Evolutionary conservation across 2,888 invertebrate species (phyloP).

Genomic region (Koerneria pararmatus): DNA sequence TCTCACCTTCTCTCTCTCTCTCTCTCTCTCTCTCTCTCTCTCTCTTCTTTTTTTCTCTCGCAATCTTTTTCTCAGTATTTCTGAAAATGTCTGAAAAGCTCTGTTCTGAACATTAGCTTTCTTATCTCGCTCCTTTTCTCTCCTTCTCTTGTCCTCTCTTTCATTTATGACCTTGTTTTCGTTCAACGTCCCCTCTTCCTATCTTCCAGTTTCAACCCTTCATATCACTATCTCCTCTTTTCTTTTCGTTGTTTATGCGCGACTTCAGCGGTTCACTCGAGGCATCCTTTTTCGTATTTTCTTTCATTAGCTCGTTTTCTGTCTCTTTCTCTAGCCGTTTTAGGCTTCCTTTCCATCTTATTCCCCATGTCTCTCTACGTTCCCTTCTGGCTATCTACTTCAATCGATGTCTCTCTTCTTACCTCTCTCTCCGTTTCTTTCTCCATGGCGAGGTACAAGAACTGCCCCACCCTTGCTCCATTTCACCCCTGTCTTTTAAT

Average conservation of each 20-base stretch:
- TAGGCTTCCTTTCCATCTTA: not conserved
- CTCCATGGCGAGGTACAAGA: no score
- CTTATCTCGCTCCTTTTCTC: not conserved
- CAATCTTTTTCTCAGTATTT: no score
- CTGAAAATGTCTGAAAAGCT: no score
- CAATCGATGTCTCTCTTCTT: not conserved
- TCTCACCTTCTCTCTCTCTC: constrained; percentile 1
- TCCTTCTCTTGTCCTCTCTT: not conserved
- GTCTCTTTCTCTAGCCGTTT: not conserved
- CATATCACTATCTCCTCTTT: constrained; percentile 1
- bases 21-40: constrained; percentile 3
- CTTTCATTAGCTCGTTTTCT: not conserved
- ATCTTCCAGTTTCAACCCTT: not conserved
- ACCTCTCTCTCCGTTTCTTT: not conserved
- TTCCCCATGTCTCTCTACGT: not conserved
- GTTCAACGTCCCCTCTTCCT: not conserved
- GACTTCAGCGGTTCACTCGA: not conserved
- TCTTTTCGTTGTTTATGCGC: not conserved
- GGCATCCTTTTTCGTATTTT: not conserved
- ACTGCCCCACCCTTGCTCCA: no score
- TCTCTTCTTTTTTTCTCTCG: no score
- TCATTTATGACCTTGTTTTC: not conserved
- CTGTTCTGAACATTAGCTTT: no score
- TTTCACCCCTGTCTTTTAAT: no score
- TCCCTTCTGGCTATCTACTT: not conserved